Base-by-base conservation (phyloP, 2,113 vertebrate species). In the Edolisoma coerulescens region DNA sequence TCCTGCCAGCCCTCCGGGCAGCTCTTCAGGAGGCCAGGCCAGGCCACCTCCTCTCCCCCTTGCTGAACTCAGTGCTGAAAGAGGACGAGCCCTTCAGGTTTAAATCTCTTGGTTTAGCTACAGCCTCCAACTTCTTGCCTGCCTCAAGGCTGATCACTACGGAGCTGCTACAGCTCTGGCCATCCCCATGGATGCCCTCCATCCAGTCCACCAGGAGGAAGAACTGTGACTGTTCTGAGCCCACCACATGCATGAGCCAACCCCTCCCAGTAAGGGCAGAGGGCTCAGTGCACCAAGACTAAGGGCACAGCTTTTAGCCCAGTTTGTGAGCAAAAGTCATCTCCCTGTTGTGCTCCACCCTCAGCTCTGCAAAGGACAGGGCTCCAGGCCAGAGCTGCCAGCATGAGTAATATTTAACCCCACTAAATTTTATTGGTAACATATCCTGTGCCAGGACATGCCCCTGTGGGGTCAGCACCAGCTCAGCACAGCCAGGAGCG, bases 401-500 rank as follows among this genome's bases (percentile, higher is more conserved):
- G 32, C 64, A 61, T 3, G 1, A 95, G 78, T 97, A 97, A 98
- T 96, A 67, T 97, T 97, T 97, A 97, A 97, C 95, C 70, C 63
- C 52, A 26, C 81, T 90, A 83, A 73, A 80, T 81, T 97, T 97
- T 96, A 97, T 95, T 63, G 93, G 96, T 96, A 89, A 97, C 47
- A 9, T 91, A 96, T 96, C 64, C 90, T 47, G 54, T 27, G 7
- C 81, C 75, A 93, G 78, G 89, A 86, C 6, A 5, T 69, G 84
- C 42, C 79, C 39, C 87, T 82, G 82, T 3, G 1, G 83, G 84
- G 85, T 80, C 78, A 95, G 79, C 3, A 1, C 41, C 1, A 1
- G 73, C 82, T 44, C 26, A 78, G 80, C 78, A 24, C 49, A 60
- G 59, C 33, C 7, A 80, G 67, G 26, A 91, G 78, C 16, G 0